These are phyloP conservation scores for Geotrypetes seraphini DNA, from an alignment of 2,797 vertebrate species.

Conservation along the genomic window DNA sequence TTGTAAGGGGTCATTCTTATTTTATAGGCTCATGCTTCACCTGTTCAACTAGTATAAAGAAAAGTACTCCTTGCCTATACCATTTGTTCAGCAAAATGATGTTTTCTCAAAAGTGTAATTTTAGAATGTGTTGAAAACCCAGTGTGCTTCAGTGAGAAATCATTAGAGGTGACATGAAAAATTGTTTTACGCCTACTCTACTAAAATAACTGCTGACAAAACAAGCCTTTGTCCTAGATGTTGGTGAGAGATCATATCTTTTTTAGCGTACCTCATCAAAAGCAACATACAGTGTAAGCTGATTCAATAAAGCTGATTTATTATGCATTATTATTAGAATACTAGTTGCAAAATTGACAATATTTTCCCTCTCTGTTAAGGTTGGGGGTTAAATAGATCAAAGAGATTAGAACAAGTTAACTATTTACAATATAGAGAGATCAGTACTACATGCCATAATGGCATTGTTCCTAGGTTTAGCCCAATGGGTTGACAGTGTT, in stretches of 20 bases:
- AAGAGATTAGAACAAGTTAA: slow-evolving; percentile 8
- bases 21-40: too few species aligned
- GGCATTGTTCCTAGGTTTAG: too few species aligned
- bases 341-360: neutral
- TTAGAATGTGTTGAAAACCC: neutral
- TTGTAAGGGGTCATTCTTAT: too few species aligned
- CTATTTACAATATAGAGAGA: slow-evolving; percentile 8
- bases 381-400: neutral
- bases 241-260: neutral
- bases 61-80: too few species aligned
- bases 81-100: neutral
- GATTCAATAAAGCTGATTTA: too few species aligned
- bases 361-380: neutral
- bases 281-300: neutral
- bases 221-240: neutral
- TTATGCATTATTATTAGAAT: too few species aligned
- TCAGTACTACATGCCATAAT: slow-evolving; percentile 12
- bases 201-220: neutral
- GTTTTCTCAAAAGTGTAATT: neutral
- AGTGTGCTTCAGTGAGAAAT: neutral
- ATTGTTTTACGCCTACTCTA: neutral
- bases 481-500: too few species aligned
- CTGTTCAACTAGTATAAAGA: too few species aligned
- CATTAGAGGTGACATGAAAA: neutral
- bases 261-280: neutral